Evolutionary conservation across 2,113 vertebrate genomes (phyloP).

Genomic region (Mastomys coucha): DNA sequence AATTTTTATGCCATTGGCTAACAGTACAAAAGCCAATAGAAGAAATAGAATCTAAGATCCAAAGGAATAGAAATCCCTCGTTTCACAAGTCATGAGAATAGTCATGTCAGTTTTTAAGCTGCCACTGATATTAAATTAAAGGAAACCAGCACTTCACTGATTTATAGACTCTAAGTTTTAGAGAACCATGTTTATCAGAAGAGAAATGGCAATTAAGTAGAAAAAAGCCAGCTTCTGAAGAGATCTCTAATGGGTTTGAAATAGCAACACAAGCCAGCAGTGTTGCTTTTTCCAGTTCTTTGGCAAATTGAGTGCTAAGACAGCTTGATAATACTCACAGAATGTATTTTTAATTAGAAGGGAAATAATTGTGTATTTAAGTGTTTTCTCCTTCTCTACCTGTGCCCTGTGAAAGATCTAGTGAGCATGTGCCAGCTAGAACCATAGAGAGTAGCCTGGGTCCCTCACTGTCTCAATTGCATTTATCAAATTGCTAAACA

Average conservation of each 20-base stretch:
- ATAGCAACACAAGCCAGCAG: neutral
- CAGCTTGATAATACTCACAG: neutral
- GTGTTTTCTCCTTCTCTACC: neutral
- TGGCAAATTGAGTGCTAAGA: neutral
- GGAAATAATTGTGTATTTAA: neutral
- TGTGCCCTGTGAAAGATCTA: neutral
- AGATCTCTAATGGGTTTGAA: conserved; percentile 22
- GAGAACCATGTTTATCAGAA: conserved; percentile 25
- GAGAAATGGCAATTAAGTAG: neutral
- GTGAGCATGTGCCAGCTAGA: neutral
- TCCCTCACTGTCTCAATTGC: neutral
- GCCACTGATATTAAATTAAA: conserved; percentile 35
- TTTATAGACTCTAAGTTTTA: conserved; percentile 61
- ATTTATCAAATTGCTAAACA: neutral
- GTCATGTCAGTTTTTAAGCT: neutral
- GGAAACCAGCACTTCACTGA: neutral
- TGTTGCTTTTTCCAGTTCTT: conserved; percentile 21
- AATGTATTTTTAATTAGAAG: neutral
- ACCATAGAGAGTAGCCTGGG: neutral
- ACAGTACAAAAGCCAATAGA: neutral
- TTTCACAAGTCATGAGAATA: neutral
- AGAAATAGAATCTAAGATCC: conserved; percentile 6
- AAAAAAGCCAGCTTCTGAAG: conserved; percentile 49
- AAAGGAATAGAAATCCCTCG: neutral
- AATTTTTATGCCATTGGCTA: conserved; percentile 25